A percentile compares a stretch with the other conserved stretches of the same genome.
Conservation (phyloP, 2,113 vertebrate genomes). For the Connochaetes taurinus region DNA sequence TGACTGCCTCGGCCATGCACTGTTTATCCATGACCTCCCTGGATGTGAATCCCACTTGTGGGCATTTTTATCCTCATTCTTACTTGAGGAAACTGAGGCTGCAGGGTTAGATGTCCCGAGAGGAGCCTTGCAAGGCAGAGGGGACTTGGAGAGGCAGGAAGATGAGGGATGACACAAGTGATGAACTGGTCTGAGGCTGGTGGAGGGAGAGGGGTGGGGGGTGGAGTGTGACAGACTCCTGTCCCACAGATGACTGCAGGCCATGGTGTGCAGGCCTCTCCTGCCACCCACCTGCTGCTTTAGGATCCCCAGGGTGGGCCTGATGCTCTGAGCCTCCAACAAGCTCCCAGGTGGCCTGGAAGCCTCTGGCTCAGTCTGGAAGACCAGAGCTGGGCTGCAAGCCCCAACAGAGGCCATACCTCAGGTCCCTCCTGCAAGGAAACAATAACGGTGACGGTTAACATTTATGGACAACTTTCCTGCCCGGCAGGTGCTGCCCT, state of each 20-base stretch:
- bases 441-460: neutral
- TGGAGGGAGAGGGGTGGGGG: neutral
- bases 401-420: neutral
- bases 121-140: neutral
- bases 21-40: neutral
- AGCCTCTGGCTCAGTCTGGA: neutral
- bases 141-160: neutral
- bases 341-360: neutral
- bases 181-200: neutral
- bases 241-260: neutral
- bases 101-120: neutral
- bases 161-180: rapidly evolving
- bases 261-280: neutral
- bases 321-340: neutral
- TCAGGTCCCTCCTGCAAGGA: neutral
- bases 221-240: no score
- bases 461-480: neutral
- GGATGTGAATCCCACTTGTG: no score
- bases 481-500: neutral
- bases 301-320: neutral
- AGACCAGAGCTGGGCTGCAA: neutral
- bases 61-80: neutral
- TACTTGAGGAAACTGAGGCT: neutral
- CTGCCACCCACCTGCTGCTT: neutral
- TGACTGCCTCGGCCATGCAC: rapidly evolving